These are phyloP conservation scores for Xyrichtys novacula DNA, from an alignment of 2,797 vertebrate species.

Conservation along the genomic window DNA sequence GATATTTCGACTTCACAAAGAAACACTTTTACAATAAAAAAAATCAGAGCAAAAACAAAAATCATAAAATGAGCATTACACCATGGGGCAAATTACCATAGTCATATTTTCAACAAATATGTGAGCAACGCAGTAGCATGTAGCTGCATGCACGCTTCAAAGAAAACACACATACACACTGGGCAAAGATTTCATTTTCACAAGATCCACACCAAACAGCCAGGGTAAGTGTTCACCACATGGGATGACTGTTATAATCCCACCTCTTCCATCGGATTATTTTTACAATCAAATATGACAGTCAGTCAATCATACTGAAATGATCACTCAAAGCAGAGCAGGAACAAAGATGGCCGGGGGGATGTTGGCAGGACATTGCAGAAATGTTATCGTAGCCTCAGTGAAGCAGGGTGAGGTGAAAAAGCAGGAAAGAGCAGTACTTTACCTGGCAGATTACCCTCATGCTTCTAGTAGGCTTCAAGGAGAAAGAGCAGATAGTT, in stretches of 20 bases:
- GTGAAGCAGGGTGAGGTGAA: conserved; percentile 80
- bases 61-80: conserved; percentile 40
- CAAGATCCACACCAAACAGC: conserved; percentile 77
- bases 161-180: conserved; percentile 68
- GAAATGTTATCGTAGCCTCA: conserved; percentile 81
- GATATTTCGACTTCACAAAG: conserved; percentile 26
- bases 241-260: conserved; percentile 46
- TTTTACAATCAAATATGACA: conserved; percentile 36
- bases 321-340: conserved; percentile 59
- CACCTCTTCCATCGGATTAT: conserved; percentile 39
- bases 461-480: conserved; percentile 99
- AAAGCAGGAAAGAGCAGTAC: conserved; percentile 88
- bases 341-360: conserved; percentile 39
- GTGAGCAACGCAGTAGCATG: conserved; percentile 55
- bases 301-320: conserved; percentile 55
- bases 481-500: conserved; percentile 94
- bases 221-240: conserved; percentile 35
- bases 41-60: background rate
- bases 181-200: conserved; percentile 78
- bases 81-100: conserved; percentile 33
- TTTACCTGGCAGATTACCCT: conserved; percentile 99
- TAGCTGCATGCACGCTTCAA: conserved; percentile 67
- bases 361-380: conserved; percentile 77
- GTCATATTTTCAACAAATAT: conserved; percentile 70
- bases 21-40: conserved; percentile 29